These are phyloP conservation scores for Diaphora mendica DNA, from an alignment of 2,888 invertebrate genomes.

Conservation along the genomic window DNA sequence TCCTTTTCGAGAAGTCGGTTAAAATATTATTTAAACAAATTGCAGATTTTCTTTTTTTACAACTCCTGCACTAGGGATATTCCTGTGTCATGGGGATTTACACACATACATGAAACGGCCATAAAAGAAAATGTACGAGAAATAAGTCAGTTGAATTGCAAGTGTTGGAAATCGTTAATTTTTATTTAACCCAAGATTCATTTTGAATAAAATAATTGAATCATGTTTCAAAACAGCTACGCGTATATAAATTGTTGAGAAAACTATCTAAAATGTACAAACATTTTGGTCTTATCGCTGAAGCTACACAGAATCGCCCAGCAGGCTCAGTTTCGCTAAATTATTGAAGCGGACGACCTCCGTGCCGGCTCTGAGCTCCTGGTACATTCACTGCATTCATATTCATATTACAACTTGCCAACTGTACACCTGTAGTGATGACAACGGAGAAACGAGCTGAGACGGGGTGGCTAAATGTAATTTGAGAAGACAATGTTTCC, in stretches of 20 bases:
- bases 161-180: no score
- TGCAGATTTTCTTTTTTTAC: no score
- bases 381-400: conserved; percentile 59
- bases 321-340: conserved; percentile 58
- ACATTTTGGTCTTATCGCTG: neutral
- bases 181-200: no score
- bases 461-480: neutral
- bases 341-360: conserved; percentile 68
- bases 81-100: no score
- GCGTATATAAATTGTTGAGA: neutral
- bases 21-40: no score
- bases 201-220: no score
- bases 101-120: no score
- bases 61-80: no score
- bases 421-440: conserved; percentile 20
- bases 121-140: no score
- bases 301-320: conserved; percentile 44
- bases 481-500: neutral
- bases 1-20: no score
- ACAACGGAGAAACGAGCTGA: neutral
- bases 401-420: conserved; percentile 62
- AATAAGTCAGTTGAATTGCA: no score
- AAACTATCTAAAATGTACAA: neutral
- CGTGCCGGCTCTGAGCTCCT: conserved; percentile 58
- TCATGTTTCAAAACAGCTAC: no score